Evolutionary conservation across 2,113 vertebrate genomes (phyloP), one percentile per base, ranked within the genome.

Genomic region (Poeciliopsis turrubarensis): DNA sequence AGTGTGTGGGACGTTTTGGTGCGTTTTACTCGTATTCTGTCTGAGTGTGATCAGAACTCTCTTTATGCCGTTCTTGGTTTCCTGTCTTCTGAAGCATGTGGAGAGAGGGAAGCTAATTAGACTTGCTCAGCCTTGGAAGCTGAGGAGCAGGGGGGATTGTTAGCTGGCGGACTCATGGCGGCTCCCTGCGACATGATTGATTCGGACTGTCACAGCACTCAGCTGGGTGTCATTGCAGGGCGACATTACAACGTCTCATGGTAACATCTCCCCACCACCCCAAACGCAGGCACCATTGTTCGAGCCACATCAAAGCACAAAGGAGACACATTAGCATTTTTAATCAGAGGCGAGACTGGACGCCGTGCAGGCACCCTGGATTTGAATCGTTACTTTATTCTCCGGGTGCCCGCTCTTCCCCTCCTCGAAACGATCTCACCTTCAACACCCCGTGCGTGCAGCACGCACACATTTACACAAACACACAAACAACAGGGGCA

Each of bases 261-360:
- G 86, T 89, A 83, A 79, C 68, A 32, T 41, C 44, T 44, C 57
- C 75, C 75, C 79, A 81, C 81, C 70, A 26, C 65, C 85, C 54
- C 44, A 14, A 30, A 47, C 1, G 71, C 85, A 57, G 77, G 84
- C 94, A 85, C 87, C 94, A 95, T 96, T 95, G 95, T 96, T 93
- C 85, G 61, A 86, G 91, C 90, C 92, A 97, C 96, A 95, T 98
- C 97, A 98, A 97, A 97, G 97, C 91, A 87, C 89, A 93, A 93
- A 91, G 87, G 91, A 73, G 91, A 32, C 25, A 91, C 94, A 96
- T 97, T 96, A 96, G 95, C 96, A 97, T 97, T 95, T 96, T 95
- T 96, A 96, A 96, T 97, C 95, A 96, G 94, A 86, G 92, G 94
- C 94, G 91, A 90, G 68, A 78, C 83, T 39, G 78, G 94, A 93